Evolutionary conservation across 2,113 vertebrate species (phyloP).

Genomic region (Gallinago undulata): DNA sequence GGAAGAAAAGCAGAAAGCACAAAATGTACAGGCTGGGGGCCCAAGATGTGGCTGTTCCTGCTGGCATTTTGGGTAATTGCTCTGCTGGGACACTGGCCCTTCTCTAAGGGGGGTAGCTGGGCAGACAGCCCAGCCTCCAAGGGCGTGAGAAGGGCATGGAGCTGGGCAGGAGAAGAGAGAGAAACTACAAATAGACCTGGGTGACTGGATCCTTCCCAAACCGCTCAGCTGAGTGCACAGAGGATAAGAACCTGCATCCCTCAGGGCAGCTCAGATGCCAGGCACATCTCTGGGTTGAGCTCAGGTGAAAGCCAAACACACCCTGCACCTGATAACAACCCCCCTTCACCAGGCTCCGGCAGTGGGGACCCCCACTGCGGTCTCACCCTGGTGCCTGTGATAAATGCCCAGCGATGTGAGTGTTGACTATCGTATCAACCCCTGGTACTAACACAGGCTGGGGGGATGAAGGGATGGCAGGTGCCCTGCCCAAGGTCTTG

Average conservation of each 20-base stretch:
- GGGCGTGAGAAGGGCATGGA: background rate
- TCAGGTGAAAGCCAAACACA: background rate
- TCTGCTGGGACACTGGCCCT: background rate
- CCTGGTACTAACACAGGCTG: background rate
- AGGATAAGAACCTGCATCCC: background rate
- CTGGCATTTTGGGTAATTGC: background rate
- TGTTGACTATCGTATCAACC: background rate
- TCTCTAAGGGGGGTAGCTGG: background rate
- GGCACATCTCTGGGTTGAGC: background rate
- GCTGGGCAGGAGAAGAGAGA: background rate
- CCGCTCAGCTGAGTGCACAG: background rate
- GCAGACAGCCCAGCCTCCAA: background rate
- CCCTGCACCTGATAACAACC: fast-evolving
- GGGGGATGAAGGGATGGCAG: background rate
- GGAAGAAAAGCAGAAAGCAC: background rate
- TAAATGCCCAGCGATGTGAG: background rate
- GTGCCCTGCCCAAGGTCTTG: background rate
- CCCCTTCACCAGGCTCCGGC: background rate
- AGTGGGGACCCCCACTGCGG: fast-evolving
- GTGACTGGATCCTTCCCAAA: background rate
- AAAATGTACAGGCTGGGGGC: background rate
- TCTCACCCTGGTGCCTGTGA: background rate
- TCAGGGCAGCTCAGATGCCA: fast-evolving
- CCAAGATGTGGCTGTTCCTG: background rate
- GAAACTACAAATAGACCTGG: background rate